These are phyloP conservation scores for Donacobius atricapilla DNA, from an alignment of 2,113 vertebrate species.

Conservation along the genomic window DNA sequence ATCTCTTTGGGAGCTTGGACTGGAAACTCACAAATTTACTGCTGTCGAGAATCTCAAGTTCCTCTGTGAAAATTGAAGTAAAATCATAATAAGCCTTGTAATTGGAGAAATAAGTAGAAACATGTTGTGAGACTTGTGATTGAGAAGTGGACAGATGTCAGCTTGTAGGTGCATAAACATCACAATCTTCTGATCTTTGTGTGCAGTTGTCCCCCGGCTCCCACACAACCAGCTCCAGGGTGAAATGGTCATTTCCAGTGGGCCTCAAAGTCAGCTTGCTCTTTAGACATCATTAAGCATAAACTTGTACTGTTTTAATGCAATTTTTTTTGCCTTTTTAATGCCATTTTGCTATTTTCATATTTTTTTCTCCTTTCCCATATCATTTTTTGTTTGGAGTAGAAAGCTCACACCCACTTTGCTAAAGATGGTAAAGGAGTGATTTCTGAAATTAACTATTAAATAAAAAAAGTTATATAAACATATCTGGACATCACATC, in stretches of 20 bases:
- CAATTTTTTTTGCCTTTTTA: background rate
- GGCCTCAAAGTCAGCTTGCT: background rate
- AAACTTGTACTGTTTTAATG: background rate
- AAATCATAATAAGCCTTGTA: background rate
- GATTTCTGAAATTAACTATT: constrained; percentile 27
- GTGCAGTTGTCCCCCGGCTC: background rate
- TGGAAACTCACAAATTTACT: background rate
- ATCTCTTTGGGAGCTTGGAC: background rate
- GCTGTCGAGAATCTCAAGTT: background rate
- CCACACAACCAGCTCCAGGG: background rate
- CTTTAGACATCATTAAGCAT: background rate
- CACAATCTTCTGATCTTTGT: background rate
- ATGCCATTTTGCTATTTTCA: background rate
- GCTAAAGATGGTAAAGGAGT: background rate
- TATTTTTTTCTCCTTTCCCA: background rate
- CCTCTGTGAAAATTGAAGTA: background rate
- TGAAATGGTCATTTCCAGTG: background rate
- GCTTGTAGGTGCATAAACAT: background rate
- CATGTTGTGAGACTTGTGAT: background rate
- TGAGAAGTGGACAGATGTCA: background rate
- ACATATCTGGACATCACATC: constrained; percentile 9
- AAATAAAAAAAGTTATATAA: constrained; percentile 12
- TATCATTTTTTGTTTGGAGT: constrained; percentile 12
- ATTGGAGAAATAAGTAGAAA: background rate
- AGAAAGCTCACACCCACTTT: constrained; percentile 24